A percentile compares a stretch with the other conserved stretches of the same genome.
phyloP scores from a whole-genome alignment of 2,797 vertebrate species.

The Remorina albescens region DNA sequence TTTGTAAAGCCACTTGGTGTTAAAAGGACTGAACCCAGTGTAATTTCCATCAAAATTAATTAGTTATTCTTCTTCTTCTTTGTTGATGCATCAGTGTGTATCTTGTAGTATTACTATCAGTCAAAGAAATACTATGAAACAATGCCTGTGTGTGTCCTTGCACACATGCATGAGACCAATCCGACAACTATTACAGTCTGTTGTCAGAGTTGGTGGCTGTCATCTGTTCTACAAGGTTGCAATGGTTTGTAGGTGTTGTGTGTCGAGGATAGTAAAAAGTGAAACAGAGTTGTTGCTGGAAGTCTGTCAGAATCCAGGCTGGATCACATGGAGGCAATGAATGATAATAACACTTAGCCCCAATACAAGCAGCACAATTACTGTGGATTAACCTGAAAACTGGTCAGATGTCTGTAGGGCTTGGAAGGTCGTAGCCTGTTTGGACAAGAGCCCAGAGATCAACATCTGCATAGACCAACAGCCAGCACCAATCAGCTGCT shows the following conservation, averaged over 20 bases:
- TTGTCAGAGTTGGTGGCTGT: not conserved
- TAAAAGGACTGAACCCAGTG: not conserved
- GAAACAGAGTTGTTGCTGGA: not conserved
- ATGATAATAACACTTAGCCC: constrained; percentile 3
- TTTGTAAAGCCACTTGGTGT: too few relatives aligned
- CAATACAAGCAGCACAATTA: constrained; percentile 1
- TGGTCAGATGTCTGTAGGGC: constrained; percentile 4
- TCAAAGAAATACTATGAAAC: too few relatives aligned
- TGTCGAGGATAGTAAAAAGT: not conserved
- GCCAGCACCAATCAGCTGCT: constrained; percentile 21
- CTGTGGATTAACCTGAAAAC: constrained; percentile 33
- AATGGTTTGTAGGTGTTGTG: not conserved
- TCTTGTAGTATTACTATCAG: too few relatives aligned
- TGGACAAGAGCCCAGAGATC: constrained; percentile 29
- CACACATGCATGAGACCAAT: too few relatives aligned
- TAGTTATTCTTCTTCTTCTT: not conserved
- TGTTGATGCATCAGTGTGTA: not conserved
- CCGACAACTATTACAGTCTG: too few relatives aligned
- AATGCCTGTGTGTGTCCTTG: not conserved
- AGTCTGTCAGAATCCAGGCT: not conserved
- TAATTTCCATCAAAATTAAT: not conserved
- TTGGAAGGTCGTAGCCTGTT: constrained; percentile 31
- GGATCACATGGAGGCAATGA: not conserved
- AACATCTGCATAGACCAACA: constrained; percentile 21
- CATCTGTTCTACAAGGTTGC: not conserved